These are phyloP conservation scores for Antheraea assamensis DNA, from an alignment of 2,888 invertebrate species.

Conservation along the genomic window DNA sequence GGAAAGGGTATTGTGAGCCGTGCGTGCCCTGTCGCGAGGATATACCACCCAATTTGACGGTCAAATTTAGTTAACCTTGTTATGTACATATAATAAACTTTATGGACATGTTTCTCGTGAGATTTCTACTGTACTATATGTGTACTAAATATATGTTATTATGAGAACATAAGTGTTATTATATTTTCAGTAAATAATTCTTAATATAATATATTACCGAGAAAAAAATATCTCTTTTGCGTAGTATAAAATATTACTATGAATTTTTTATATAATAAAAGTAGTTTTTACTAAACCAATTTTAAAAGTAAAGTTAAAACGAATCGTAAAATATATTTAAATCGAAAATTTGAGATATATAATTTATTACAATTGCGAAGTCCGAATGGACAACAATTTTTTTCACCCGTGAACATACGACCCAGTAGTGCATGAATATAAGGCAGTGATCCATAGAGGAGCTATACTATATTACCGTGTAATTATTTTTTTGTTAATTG, in stretches of 20 bases:
- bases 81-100: not conserved
- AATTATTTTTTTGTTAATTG: not conserved
- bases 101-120: not conserved
- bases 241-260: not conserved
- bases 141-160: too few species aligned
- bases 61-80: not conserved
- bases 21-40: slow-evolving; percentile 5
- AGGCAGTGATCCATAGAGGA: not conserved
- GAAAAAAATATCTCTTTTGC: too few species aligned
- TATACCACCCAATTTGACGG: slow-evolving; percentile 15
- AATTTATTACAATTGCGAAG: not conserved
- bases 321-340: not conserved
- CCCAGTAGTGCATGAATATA: not conserved
- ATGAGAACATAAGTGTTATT: too few species aligned
- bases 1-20: slow-evolving; percentile 15
- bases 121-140: not conserved
- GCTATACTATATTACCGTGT: not conserved
- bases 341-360: not conserved
- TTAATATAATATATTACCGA: too few species aligned
- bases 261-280: not conserved
- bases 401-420: not conserved
- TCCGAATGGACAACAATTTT: not conserved
- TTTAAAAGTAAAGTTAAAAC: not conserved
- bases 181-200: too few species aligned
- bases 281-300: not conserved